phyloP scores from a whole-genome alignment of 2,888 invertebrate species.

The Exephanes ischioxanthus region DNA sequence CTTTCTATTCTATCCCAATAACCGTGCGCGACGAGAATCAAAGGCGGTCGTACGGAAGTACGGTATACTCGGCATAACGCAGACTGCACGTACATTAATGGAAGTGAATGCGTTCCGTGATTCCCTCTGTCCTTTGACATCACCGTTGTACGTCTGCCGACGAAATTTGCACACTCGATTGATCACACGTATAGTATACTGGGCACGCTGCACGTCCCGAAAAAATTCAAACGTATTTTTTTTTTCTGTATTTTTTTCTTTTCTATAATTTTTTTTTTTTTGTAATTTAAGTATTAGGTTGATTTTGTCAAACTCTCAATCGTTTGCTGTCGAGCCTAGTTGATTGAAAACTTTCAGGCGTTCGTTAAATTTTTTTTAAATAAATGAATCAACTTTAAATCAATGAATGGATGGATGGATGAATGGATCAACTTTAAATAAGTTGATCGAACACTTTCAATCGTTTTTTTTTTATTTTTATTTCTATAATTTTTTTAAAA shows the following conservation, averaged over 20 bases:
- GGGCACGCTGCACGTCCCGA: not conserved
- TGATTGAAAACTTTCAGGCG: no score
- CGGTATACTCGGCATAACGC: slow-evolving; percentile 22
- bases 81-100: slow-evolving; percentile 26
- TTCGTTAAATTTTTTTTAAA: no score
- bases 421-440: no score
- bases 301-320: no score
- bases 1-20: no score
- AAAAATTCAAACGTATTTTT: not conserved
- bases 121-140: slow-evolving; percentile 32
- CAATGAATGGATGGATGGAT: no score
- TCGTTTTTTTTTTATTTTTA: no score
- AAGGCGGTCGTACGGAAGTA: slow-evolving; percentile 1
- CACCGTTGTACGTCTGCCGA: slow-evolving; percentile 19
- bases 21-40: not conserved
- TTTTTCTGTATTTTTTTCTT: not conserved
- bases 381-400: no score
- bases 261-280: not conserved
- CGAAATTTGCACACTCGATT: slow-evolving; percentile 31
- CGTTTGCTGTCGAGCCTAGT: no score
- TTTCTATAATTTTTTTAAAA: no score
- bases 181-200: slow-evolving; percentile 24
- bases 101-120: slow-evolving; percentile 22
- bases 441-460: no score
- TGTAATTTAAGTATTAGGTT: no score